These are phyloP conservation scores for Aleiodes leptofemur DNA, from an alignment of 2,888 invertebrate genomes.

Conservation along the genomic window DNA sequence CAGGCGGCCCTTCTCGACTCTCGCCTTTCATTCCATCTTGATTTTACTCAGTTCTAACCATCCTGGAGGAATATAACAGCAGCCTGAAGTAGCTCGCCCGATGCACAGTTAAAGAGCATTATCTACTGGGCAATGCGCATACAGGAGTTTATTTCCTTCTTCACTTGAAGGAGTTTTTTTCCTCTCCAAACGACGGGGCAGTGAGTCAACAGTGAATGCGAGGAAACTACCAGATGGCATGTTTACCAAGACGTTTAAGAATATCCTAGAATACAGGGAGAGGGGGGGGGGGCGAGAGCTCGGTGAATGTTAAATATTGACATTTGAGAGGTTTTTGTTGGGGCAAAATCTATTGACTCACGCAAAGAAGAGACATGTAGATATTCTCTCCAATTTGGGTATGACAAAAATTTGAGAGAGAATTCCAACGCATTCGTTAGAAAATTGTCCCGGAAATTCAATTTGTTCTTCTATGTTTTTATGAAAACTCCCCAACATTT, in stretches of 20 bases:
- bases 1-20: slow-evolving; percentile 22
- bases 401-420: too few species aligned
- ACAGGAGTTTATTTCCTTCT: background rate
- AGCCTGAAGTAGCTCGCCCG: slow-evolving; percentile 16
- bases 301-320: slow-evolving; percentile 62
- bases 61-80: slow-evolving; percentile 32
- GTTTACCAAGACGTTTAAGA: slow-evolving; percentile 59
- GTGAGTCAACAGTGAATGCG: slow-evolving; percentile 50
- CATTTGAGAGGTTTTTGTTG: slow-evolving; percentile 48
- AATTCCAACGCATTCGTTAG: too few species aligned
- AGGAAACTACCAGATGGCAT: slow-evolving; percentile 51
- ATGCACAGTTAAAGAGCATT: background rate
- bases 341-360: slow-evolving; percentile 4
- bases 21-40: slow-evolving; percentile 41
- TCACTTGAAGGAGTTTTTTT: slow-evolving; percentile 1
- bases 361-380: too few species aligned
- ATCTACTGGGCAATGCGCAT: too few species aligned
- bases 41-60: slow-evolving; percentile 33
- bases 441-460: too few species aligned
- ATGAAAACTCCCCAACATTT: too few species aligned
- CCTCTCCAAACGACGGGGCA: slow-evolving; percentile 47
- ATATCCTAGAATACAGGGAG: slow-evolving; percentile 46
- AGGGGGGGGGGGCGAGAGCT: slow-evolving; percentile 9
- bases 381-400: too few species aligned
- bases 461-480: too few species aligned